Evolutionary conservation across 23 tunicate genomes (phyloP).

Genomic region (Corella eumyota): DNA sequence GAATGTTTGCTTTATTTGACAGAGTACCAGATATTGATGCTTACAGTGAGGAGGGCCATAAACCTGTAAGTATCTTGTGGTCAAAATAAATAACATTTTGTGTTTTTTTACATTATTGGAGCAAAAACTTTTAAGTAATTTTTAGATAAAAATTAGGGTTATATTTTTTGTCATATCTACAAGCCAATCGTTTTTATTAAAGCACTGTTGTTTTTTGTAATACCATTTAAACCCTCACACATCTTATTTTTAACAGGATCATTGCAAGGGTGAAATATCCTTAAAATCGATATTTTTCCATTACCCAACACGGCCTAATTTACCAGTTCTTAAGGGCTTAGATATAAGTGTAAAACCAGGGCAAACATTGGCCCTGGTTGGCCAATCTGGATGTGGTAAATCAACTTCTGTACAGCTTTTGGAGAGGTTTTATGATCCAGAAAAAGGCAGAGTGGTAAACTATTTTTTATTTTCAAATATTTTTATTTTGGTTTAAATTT

Average conservation of each 20-base stretch:
- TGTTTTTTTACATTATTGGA: neutral
- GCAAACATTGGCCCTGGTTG: constrained; percentile 84
- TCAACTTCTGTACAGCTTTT: constrained; percentile 72
- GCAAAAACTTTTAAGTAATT: neutral
- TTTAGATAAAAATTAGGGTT: too few species aligned
- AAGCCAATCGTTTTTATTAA: too few species aligned
- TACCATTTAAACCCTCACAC: neutral
- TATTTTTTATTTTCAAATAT: neutral
- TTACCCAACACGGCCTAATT: constrained; percentile 82
- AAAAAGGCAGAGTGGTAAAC: constrained; percentile 58
- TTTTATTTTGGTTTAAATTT: too few species aligned
- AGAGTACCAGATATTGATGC: constrained; percentile 58
- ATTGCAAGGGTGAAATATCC: constrained; percentile 58
- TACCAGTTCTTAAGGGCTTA: constrained; percentile 48
- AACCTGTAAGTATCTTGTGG: constrained; percentile 37
- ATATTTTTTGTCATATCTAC: too few species aligned
- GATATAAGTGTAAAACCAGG: constrained; percentile 49
- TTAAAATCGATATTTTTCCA: constrained; percentile 38
- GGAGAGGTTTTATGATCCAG: constrained; percentile 77
- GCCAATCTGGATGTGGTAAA: constrained; percentile 96
- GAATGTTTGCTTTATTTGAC: constrained; percentile 67
- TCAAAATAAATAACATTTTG: neutral
- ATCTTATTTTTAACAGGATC: constrained; percentile 21
- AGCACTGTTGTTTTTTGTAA: too few species aligned
- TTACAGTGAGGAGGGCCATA: constrained; percentile 42